Evolutionary conservation across 2,888 invertebrate genomes (phyloP), one percentile per base, ranked within the genome.

Genomic region (Masnerella sp.): DNA sequence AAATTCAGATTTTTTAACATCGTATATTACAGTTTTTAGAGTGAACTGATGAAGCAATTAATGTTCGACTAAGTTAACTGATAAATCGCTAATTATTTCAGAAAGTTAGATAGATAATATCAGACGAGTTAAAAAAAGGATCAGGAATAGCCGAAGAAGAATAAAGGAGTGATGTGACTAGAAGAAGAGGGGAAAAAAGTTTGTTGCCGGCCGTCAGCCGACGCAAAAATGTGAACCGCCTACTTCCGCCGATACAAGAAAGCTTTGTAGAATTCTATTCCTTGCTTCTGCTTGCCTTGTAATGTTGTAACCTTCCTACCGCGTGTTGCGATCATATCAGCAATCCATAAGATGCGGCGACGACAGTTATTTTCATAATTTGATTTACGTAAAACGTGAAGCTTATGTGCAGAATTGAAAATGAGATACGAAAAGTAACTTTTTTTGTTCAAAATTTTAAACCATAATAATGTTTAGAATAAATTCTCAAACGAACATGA

Each of bases 71-170:
- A 77, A 78, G 80, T 81, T 78, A 82, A 82, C 82, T 81, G 83
- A 84, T 84, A 84, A 85, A 85, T 84, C 82, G 82, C 81, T 84
- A 84, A 86, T 85, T 84, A 82, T 79, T 77, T 78, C 42, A 58
- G 52, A 25, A 38, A 32, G 43, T 47, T 61, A 30, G 7, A 32
- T 34, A n/a, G n/a, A 22, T 11, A 32, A 43, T 36, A 25, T 15
- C 11, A 38, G 20, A 22, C 25, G 58, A 43, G 36, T 20, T 32
- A 51, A 47, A 25, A 40, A 65, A 52, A 32, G 58, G 45, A 52
- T 51, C 25, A 59, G 67, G 54, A 56, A n/a, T n/a, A n/a, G n/a
- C n/a, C n/a, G n/a, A n/a, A n/a, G n/a, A n/a, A n/a, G n/a, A n/a
- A n/a, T n/a, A 67, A 70, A 73, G 62, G 59, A 43, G 51, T 45